Evolutionary conservation across 2,888 invertebrate species (phyloP), one percentile per base, ranked within the genome.

Genomic region (Dioctria linearis): DNA sequence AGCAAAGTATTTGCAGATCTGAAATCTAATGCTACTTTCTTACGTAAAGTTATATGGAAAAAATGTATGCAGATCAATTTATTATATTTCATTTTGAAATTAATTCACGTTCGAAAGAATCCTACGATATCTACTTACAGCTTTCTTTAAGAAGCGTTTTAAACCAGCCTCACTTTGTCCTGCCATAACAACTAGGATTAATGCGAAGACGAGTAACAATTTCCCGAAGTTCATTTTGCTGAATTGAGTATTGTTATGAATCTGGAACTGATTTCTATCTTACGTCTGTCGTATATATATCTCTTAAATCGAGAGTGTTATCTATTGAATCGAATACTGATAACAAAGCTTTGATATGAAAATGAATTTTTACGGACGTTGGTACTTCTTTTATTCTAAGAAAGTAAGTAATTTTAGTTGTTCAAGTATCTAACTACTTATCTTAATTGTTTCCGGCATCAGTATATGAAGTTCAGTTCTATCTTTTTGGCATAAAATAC

Each of bases 111-210:
- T 25, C 25, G 25, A 25, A 25, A 25, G 2, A 1, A 25, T 25
- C 25, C 25, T 25, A 25, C 25, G 25, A 25, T 25, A 25, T 25
- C 25, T 46, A 54, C 54, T 6, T 54, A 54, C 54, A n/a, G 9
- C 54, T 11, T 54, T 54, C 54, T 54, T 54, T 11, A 54, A 54
- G n/a, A 54, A 11, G 1, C 11, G 4, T 11, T 11, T 54, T 54
- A 54, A 54, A 54, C 54, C 54, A 54, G 54, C 54, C 11, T 54
- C 54, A 54, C 54, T 54, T 54, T 54, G 54, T 6, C 54, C 54
- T 1, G 54, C 54, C 54, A 54, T 54, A 11, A 54, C 2, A n/a
- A 54, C 54, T 4, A 54, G 54, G 54, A 54, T 54, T n/a, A 54
- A 54, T 11, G 54, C 54, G n/a, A 54, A 54, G n/a, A 54, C 54